phyloP scores from a whole-genome alignment of 2,888 invertebrate species.

The Scaeva pyrastri region DNA sequence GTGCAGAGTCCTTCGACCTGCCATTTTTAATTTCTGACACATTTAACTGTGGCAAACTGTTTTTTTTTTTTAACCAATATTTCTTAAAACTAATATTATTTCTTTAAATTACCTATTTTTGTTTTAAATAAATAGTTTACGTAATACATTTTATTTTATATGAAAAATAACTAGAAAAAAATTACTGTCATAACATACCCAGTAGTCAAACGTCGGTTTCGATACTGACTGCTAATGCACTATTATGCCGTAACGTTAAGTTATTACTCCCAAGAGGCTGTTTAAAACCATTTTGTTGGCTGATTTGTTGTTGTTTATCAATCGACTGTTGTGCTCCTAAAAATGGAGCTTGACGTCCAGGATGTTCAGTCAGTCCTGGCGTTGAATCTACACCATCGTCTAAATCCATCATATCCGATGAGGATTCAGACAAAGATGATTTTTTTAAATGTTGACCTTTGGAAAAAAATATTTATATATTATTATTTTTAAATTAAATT shows the following conservation, averaged over 20 bases:
- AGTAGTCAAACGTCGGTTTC: constrained; percentile 98
- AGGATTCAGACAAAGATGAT: constrained; percentile 93
- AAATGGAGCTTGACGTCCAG: constrained; percentile 84
- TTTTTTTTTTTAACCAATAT: too few species aligned
- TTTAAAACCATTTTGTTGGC: constrained; percentile 81
- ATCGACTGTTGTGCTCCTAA: constrained; percentile 83
- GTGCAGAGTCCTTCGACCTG: too few species aligned
- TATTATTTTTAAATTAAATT: not conserved
- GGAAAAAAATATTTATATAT: constrained; percentile 67
- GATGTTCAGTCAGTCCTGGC: constrained; percentile 84
- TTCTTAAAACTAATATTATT: too few species aligned
- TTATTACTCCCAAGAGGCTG: constrained; percentile 84
- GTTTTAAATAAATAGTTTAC: too few species aligned
- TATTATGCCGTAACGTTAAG: constrained; percentile 91
- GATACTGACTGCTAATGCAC: constrained; percentile 93
- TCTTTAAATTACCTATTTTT: too few species aligned
- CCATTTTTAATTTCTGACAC: too few species aligned
- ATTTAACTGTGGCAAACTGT: too few species aligned
- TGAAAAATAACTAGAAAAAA: too few species aligned
- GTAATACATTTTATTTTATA: too few species aligned
- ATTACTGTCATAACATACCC: constrained; percentile 86
- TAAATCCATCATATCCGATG: constrained; percentile 96
- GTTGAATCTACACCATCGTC: constrained; percentile 90
- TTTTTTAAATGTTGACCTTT: constrained; percentile 95
- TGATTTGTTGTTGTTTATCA: constrained; percentile 83